These are phyloP conservation scores for Octopus sinensis DNA, from an alignment of 1,140 invertebrate genomes.

Conservation along the genomic window DNA sequence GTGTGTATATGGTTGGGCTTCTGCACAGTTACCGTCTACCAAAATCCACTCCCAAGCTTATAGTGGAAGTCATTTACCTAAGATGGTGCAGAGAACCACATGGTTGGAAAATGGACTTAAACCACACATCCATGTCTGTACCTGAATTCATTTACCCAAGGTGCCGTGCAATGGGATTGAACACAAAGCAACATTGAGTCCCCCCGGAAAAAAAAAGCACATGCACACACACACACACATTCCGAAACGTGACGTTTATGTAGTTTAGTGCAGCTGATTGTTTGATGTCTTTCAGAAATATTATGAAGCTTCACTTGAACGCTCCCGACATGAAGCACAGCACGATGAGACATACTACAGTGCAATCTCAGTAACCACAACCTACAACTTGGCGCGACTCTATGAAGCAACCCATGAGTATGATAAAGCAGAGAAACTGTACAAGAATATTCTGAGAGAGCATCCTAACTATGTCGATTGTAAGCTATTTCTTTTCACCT, in stretches of 20 bases:
- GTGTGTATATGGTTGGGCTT: no score
- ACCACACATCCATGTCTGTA: no score
- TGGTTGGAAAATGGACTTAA: no score
- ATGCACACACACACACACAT: no score
- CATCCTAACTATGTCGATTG: constrained; percentile 99
- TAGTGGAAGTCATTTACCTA: no score
- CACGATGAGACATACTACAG: constrained; percentile 90
- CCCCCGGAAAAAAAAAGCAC: no score
- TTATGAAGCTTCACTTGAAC: constrained; percentile 79
- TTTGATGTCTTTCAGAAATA: constrained; percentile 64
- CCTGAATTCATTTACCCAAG: no score
- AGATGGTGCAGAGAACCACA: no score
- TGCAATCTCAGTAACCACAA: constrained; percentile 90
- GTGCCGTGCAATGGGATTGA: no score
- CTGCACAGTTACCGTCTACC: no score
- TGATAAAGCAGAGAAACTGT: constrained; percentile 94
- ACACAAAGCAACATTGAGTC: no score
- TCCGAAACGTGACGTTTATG: neutral
- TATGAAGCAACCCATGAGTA: constrained; percentile 90
- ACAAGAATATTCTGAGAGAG: constrained; percentile 89
- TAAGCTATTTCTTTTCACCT: constrained; percentile 59
- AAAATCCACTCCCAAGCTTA: no score
- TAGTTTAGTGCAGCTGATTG: neutral
- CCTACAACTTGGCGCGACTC: constrained; percentile 89
- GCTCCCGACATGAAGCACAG: constrained; percentile 67